Percentiles rank a stretch among this genome's conserved stretches.
phyloP scores from a whole-genome alignment of 2,888 invertebrate genomes.

The Mechanitis mazaeus region DNA sequence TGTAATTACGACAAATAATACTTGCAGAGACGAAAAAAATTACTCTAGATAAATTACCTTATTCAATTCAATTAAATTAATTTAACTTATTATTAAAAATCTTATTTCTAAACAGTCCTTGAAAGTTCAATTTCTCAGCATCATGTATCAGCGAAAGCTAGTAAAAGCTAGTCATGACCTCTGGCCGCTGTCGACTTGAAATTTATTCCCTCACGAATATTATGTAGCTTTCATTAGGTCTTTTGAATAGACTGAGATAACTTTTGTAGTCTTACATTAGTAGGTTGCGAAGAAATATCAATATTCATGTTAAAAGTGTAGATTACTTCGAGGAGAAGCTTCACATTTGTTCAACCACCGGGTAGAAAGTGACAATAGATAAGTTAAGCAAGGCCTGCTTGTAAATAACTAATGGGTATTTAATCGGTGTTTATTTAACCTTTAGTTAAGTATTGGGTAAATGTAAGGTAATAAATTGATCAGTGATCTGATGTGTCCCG shows the following conservation, averaged over 20 bases:
- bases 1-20: too few relatives aligned
- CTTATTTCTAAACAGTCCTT: not conserved
- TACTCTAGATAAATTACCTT: too few relatives aligned
- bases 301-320: not conserved
- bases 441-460: slow-evolving; percentile 5
- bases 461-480: slow-evolving; percentile 11
- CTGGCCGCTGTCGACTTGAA: slow-evolving; percentile 1
- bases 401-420: not conserved
- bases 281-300: not conserved
- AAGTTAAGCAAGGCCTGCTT: too few relatives aligned
- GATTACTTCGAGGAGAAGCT: too few relatives aligned
- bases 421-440: not conserved
- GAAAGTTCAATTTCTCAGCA: not conserved
- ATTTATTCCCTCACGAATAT: slow-evolving; percentile 1
- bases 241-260: not conserved
- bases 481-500: slow-evolving; percentile 1
- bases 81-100: too few relatives aligned
- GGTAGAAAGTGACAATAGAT: too few relatives aligned
- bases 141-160: not conserved
- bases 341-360: too few relatives aligned
- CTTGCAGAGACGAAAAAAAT: too few relatives aligned
- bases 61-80: too few relatives aligned
- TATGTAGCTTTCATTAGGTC: slow-evolving; percentile 1
- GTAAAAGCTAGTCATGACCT: slow-evolving; percentile 6
- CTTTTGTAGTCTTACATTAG: not conserved